Percentiles rank a stretch among this genome's conserved stretches.
Conservation (phyloP, 2,888 invertebrate species). For the Microdon myrmicae region DNA sequence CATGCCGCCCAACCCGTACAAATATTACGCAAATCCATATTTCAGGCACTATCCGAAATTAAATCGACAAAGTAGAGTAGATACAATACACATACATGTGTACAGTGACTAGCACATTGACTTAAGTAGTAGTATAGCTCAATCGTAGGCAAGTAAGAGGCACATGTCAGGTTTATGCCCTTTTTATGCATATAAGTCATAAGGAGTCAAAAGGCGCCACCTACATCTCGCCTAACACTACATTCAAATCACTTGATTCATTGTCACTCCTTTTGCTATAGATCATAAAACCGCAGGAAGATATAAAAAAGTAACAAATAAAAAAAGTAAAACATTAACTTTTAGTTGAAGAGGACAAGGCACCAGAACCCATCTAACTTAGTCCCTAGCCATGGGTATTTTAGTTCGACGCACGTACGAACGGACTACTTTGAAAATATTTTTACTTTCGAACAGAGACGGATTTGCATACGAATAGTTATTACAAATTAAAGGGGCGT, state of each 20-base stretch:
- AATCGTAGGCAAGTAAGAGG: conserved; percentile 12
- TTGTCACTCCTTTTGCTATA: conserved; percentile 45
- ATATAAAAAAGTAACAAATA: conserved; percentile 5
- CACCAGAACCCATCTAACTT: conserved; percentile 10
- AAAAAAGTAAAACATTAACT: conserved; percentile 20
- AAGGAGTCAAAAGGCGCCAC: conserved; percentile 22
- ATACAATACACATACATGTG: conserved; percentile 1
- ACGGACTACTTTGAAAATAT: conserved; percentile 39
- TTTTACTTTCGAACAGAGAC: conserved; percentile 27
- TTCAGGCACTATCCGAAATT: conserved; percentile 34
- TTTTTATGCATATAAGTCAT: conserved; percentile 33
- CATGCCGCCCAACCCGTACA: conserved; percentile 29
- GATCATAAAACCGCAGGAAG: conserved; percentile 35
- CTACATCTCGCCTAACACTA: conserved; percentile 10
- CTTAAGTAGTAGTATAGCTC: not conserved
- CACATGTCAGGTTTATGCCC: conserved; percentile 25
- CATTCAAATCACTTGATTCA: conserved; percentile 37
- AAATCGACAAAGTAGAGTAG: conserved; percentile 19
- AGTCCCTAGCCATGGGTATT: conserved; percentile 2
- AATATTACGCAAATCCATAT: conserved; percentile 25
- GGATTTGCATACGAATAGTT: conserved; percentile 51
- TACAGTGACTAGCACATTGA: not conserved
- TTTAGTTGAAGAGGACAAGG: conserved; percentile 28
- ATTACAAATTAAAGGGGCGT: conserved; percentile 52
- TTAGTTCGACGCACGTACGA: too few species aligned